Evolutionary conservation across 2,797 vertebrate genomes (phyloP).

Genomic region (Diglossa cyanea): DNA sequence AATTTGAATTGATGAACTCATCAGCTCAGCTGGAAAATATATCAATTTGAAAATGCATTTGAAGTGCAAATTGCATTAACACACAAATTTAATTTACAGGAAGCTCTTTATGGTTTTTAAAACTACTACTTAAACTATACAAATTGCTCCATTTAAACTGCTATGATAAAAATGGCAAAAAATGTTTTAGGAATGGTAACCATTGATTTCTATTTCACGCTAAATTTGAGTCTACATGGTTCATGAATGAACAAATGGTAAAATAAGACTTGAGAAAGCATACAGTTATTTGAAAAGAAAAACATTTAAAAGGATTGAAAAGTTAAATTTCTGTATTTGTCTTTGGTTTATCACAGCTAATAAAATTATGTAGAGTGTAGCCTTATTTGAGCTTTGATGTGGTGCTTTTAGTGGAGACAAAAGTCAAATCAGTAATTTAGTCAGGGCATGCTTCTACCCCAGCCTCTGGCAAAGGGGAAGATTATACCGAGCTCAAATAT

Average conservation of each 20-base stretch:
- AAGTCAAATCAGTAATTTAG: not conserved
- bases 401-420: not conserved
- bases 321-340: not conserved
- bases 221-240: not conserved
- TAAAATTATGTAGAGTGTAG: not conserved
- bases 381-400: not conserved
- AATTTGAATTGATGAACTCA: constrained; percentile 7
- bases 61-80: not conserved
- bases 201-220: not conserved
- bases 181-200: not conserved
- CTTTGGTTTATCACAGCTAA: not conserved
- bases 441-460: no score
- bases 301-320: not conserved
- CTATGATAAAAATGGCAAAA: not conserved
- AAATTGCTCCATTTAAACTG: not conserved
- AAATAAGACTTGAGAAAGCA: not conserved
- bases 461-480: not conserved
- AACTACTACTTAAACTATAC: not conserved
- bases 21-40: constrained; percentile 15
- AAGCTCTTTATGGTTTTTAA: constrained; percentile 2
- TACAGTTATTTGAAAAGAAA: not conserved
- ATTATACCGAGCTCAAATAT: not conserved
- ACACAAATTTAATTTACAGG: not conserved
- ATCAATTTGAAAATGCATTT: not conserved
- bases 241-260: not conserved